A percentile compares a stretch with the other conserved stretches of the same genome.
Conservation (phyloP, 37 sponge, comb jelly and placozoan genomes). For the Aplysina aerophoba region DNA sequence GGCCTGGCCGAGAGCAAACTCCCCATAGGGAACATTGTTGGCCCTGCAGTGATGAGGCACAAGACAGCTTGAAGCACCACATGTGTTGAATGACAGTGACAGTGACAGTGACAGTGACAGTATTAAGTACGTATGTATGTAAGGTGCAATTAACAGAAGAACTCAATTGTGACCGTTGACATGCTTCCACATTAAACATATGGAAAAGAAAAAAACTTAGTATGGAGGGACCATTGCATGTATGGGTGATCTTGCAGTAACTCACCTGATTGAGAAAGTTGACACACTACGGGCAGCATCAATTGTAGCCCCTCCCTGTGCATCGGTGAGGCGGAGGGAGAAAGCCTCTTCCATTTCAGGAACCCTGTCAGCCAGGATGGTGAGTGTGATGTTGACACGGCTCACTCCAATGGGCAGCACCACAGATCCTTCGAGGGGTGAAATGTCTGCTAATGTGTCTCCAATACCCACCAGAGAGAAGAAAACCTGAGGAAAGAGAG, state of each 20-base stretch:
- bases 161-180: neutral
- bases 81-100: no score
- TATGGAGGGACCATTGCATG: neutral
- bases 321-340: slow-evolving; percentile 51
- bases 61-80: no score
- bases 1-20: slow-evolving; percentile 31
- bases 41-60: slow-evolving; percentile 26
- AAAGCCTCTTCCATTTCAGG: slow-evolving; percentile 80
- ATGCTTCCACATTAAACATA: no score
- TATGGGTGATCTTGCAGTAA: neutral
- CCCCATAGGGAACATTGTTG: slow-evolving; percentile 63
- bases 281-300: slow-evolving; percentile 43
- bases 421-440: slow-evolving; percentile 50
- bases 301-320: slow-evolving; percentile 58
- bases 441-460: slow-evolving; percentile 21
- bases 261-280: slow-evolving; percentile 60
- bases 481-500: slow-evolving; percentile 19
- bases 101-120: no score
- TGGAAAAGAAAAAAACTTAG: no score
- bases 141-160: neutral
- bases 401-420: slow-evolving; percentile 19
- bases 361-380: slow-evolving; percentile 58
- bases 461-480: slow-evolving; percentile 14
- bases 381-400: slow-evolving; percentile 36
- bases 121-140: neutral